Conservation (phyloP, 1,140 invertebrate species). For the Cephus cinctus region DNA sequence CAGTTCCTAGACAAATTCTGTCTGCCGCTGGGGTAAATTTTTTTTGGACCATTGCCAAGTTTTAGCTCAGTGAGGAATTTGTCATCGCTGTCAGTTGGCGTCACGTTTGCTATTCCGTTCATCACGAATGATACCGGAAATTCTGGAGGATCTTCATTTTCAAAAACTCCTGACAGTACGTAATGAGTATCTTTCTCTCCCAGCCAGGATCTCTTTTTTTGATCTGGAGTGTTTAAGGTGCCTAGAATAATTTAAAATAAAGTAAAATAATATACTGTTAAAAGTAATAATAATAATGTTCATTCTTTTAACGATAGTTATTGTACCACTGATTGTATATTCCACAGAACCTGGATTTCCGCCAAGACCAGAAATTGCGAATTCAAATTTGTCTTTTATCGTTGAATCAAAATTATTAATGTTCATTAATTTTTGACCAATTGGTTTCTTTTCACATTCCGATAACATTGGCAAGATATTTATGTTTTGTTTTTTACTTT, state of each 20-base stretch:
- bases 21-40: constrained; percentile 28
- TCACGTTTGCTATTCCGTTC: constrained; percentile 22
- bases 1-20: constrained; percentile 39
- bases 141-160: constrained; percentile 10
- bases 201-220: constrained; percentile 21
- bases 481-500: too few species aligned
- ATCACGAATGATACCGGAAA: constrained; percentile 29
- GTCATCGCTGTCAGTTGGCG: constrained; percentile 28
- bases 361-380: constrained; percentile 11
- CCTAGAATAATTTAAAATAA: constrained; percentile 11
- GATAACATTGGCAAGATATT: too few species aligned
- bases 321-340: constrained; percentile 26
- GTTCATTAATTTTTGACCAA: too few species aligned
- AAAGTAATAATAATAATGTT: too few species aligned
- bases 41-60: constrained; percentile 15
- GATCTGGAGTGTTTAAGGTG: constrained; percentile 9
- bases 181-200: constrained; percentile 25
- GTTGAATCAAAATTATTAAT: too few species aligned
- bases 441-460: too few species aligned
- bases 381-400: constrained; percentile 2
- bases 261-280: too few species aligned
- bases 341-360: constrained; percentile 11
- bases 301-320: too few species aligned
- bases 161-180: constrained; percentile 19
- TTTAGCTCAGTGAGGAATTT: constrained; percentile 30